phyloP scores from a whole-genome alignment of 2,888 invertebrate genomes.

The Dryobotodes eremita region DNA sequence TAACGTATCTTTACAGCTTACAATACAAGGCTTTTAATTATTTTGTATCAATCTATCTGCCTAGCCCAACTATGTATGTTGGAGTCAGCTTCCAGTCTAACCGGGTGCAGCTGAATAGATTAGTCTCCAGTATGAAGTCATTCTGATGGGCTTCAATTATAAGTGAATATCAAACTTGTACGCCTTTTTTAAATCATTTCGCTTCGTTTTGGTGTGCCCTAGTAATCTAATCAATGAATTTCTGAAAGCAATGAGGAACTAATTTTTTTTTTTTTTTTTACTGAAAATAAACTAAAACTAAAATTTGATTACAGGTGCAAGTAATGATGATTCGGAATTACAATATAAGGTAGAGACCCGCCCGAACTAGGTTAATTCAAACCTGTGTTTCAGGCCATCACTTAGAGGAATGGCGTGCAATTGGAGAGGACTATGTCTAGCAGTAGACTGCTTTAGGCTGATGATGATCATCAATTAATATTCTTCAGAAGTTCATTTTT shows the following conservation, averaged over 20 bases:
- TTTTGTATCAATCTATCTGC: neutral
- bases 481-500: neutral
- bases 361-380: too few species aligned
- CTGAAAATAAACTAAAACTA: too few species aligned
- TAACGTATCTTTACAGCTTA: too few species aligned
- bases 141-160: neutral
- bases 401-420: too few species aligned
- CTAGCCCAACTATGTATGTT: too few species aligned
- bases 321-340: too few species aligned
- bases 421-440: too few species aligned
- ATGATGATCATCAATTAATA: constrained; percentile 13
- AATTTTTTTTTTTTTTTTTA: too few species aligned
- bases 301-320: too few species aligned
- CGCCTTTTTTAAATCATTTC: neutral
- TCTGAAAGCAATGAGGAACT: neutral
- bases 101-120: neutral
- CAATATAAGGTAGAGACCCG: too few species aligned
- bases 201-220: neutral
- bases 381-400: too few species aligned
- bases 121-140: neutral
- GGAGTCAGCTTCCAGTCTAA: neutral
- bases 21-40: neutral
- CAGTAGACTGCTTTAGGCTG: too few species aligned
- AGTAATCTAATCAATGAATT: constrained; percentile 19
- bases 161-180: neutral